Evolutionary conservation across 2,113 vertebrate species (phyloP).

Genomic region (Recurvirostra avosetta): DNA sequence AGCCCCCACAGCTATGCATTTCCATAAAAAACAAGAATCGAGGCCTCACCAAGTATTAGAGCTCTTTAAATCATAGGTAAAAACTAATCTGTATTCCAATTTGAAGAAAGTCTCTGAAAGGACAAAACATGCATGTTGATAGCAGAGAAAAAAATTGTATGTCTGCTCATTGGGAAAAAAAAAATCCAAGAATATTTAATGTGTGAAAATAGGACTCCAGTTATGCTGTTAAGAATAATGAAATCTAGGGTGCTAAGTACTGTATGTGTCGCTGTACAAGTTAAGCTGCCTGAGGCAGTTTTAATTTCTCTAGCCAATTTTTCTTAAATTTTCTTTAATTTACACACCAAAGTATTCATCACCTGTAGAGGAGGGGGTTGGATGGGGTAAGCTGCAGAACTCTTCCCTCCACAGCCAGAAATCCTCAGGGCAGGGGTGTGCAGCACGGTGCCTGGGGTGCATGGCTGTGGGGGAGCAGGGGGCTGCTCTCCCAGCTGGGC

Average conservation of each 20-base stretch:
- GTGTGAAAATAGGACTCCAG: slow-evolving; percentile 54
- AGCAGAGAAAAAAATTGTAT: slow-evolving; percentile 36
- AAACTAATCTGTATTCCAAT: slow-evolving; percentile 57
- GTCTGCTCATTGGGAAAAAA: slow-evolving; percentile 47
- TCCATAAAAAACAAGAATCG: background rate
- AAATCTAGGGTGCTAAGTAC: slow-evolving; percentile 68
- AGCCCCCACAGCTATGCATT: slow-evolving; percentile 21
- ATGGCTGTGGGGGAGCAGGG: fast-evolving
- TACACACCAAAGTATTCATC: background rate
- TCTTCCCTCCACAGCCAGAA: background rate
- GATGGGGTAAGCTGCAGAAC: background rate
- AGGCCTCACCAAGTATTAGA: background rate
- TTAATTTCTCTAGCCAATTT: slow-evolving; percentile 51
- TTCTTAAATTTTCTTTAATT: slow-evolving; percentile 30
- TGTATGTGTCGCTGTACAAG: slow-evolving; percentile 55
- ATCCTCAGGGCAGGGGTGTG: background rate
- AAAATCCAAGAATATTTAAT: slow-evolving; percentile 52
- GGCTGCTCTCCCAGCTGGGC: background rate
- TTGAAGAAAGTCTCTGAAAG: slow-evolving; percentile 37
- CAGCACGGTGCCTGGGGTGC: too few relatives aligned
- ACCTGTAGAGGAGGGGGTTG: background rate
- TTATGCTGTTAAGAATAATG: slow-evolving; percentile 64
- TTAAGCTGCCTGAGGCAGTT: slow-evolving; percentile 65
- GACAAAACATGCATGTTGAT: slow-evolving; percentile 47
- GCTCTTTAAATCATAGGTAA: slow-evolving; percentile 50